Evolutionary conservation across 2,888 invertebrate species (phyloP).

Genomic region (Neocrepidodera transversa): DNA sequence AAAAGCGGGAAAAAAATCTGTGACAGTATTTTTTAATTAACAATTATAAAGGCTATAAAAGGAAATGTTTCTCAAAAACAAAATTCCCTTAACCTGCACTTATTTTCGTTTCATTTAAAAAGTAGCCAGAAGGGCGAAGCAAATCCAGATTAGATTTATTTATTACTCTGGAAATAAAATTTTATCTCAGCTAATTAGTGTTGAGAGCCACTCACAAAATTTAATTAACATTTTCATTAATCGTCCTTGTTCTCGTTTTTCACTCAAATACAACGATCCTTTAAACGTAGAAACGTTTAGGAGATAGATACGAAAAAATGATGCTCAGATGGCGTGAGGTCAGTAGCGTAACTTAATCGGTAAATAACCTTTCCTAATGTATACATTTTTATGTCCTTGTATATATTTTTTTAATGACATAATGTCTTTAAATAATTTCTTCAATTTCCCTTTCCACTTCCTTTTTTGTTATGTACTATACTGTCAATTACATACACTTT

Average conservation of each 20-base stretch:
- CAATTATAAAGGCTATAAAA: too few relatives aligned
- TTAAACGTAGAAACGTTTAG: conserved; percentile 5
- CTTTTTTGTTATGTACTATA: too few relatives aligned
- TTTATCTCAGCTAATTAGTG: conserved; percentile 11
- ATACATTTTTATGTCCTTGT: too few relatives aligned
- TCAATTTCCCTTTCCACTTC: too few relatives aligned
- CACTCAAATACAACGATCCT: conserved; percentile 3
- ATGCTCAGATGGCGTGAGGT: neutral
- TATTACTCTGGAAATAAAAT: neutral
- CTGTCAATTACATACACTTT: too few relatives aligned
- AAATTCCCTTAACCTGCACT: too few relatives aligned
- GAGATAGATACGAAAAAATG: neutral
- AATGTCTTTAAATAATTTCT: too few relatives aligned
- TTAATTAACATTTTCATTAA: conserved; percentile 16
- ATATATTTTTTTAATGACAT: too few relatives aligned
- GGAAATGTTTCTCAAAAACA: too few relatives aligned
- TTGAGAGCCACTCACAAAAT: conserved; percentile 6
- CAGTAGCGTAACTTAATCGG: neutral
- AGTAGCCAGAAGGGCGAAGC: neutral
- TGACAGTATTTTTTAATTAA: too few relatives aligned
- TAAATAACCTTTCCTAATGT: too few relatives aligned
- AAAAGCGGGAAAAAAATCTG: too few relatives aligned
- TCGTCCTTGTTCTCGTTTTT: conserved; percentile 2
- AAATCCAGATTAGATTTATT: conserved; percentile 1
- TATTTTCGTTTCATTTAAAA: neutral